These are phyloP conservation scores for Megalurothrips usitatus DNA, from an alignment of 2,888 invertebrate species.

Conservation along the genomic window DNA sequence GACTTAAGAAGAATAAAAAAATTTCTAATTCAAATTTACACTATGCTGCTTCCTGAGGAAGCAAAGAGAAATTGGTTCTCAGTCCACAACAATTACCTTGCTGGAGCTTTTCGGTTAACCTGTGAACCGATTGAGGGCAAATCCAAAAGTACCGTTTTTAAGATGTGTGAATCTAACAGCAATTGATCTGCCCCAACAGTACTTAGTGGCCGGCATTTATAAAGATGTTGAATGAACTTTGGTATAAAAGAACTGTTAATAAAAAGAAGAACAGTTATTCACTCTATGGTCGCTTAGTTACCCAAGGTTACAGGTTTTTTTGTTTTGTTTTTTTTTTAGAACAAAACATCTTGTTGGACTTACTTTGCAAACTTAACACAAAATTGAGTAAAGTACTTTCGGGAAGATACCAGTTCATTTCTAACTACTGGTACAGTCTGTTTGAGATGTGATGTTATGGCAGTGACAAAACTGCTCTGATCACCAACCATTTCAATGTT, in stretches of 20 bases:
- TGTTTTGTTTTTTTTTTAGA: conserved; percentile 29
- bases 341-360: conserved; percentile 38
- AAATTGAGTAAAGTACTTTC: conserved; percentile 97
- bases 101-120: conserved; percentile 82
- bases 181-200: conserved; percentile 93
- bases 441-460: conserved; percentile 80
- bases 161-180: conserved; percentile 86
- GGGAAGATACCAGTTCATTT: conserved; percentile 81
- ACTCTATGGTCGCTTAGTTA: no score
- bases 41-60: no score
- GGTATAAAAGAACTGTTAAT: conserved; percentile 81
- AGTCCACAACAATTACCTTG: conserved; percentile 56
- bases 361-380: conserved; percentile 91
- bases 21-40: not conserved
- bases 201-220: conserved; percentile 84
- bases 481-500: conserved; percentile 92
- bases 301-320: not conserved
- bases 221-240: conserved; percentile 85
- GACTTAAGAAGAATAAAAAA: not conserved
- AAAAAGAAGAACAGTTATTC: no score
- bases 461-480: conserved; percentile 91
- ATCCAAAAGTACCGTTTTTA: conserved; percentile 90
- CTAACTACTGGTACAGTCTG: conserved; percentile 82
- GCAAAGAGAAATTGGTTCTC: no score
- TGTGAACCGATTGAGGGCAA: conserved; percentile 89